Conservation (phyloP, 2,888 invertebrate genomes). For the Galeopsomyia nigrocyanea region DNA sequence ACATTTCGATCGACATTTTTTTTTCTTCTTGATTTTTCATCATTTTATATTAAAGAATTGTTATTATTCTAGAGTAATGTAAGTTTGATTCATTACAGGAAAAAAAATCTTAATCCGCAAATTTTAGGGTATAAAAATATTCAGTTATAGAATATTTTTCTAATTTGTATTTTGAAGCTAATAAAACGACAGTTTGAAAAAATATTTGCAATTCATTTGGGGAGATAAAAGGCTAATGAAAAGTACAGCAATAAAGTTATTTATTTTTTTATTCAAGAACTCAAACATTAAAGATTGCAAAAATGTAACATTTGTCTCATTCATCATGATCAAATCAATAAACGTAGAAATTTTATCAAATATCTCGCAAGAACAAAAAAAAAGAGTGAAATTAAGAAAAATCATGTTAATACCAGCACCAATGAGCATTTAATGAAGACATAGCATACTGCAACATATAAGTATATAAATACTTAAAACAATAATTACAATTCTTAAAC, state of each 20-base stretch:
- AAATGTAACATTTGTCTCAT: constrained; percentile 35
- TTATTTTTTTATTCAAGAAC: constrained; percentile 28
- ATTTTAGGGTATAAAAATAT: constrained; percentile 18
- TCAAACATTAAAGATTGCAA: constrained; percentile 27
- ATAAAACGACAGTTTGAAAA: constrained; percentile 13
- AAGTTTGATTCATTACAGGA: constrained; percentile 14
- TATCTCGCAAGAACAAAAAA: constrained; percentile 18
- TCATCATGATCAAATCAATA: constrained; percentile 16
- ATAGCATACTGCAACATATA: constrained; percentile 42
- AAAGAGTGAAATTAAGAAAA: constrained; percentile 29
- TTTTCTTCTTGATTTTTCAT: neutral
- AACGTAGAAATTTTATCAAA: constrained; percentile 29
- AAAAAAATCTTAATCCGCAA: neutral
- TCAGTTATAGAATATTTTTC: constrained; percentile 24
- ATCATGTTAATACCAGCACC: constrained; percentile 61
- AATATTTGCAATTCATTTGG: constrained; percentile 9
- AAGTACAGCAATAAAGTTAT: neutral
- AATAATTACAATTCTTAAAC: constrained; percentile 48
- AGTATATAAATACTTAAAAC: constrained; percentile 44
- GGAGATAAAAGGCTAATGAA: neutral
- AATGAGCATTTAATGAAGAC: constrained; percentile 66
- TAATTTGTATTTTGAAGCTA: constrained; percentile 29
- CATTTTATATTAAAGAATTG: constrained; percentile 18
- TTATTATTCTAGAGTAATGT: constrained; percentile 13
- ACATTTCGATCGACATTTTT: constrained; percentile 16